Percentiles rank a stretch among this genome's conserved stretches.
phyloP scores from a whole-genome alignment of 1,140 invertebrate species.

The Nebria ingens region DNA sequence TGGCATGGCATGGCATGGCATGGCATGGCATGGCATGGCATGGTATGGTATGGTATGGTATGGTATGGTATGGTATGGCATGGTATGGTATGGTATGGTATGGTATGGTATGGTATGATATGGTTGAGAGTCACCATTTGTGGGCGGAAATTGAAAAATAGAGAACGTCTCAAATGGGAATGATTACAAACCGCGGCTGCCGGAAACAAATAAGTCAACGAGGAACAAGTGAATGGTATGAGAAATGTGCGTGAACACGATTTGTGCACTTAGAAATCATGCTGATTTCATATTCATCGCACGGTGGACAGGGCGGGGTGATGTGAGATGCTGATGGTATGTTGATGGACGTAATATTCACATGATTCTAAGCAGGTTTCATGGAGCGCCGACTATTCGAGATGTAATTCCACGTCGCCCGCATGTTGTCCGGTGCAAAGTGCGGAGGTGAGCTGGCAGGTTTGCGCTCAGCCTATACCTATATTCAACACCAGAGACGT shows the following conservation, averaged over 20 bases:
- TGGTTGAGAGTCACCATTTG: background rate
- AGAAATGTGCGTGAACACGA: no score
- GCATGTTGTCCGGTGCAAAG: conserved; percentile 5
- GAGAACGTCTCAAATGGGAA: background rate
- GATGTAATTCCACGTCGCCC: background rate
- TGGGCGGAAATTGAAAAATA: background rate
- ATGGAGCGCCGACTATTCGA: background rate
- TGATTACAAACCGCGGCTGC: background rate
- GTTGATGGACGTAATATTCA: conserved; percentile 5
- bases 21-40: no score
- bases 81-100: no score
- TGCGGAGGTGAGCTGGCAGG: conserved; percentile 1
- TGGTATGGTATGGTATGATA: no score
- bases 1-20: no score
- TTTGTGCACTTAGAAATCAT: no score
- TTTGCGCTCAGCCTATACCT: no score
- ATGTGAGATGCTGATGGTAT: conserved; percentile 1
- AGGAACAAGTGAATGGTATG: background rate
- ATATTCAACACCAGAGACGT: no score
- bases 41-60: no score
- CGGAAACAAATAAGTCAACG: background rate
- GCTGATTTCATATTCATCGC: no score
- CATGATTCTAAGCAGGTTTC: conserved; percentile 1
- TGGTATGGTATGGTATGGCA: no score
- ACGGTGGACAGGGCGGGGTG: no score